A percentile compares a stretch with the other conserved stretches of the same genome.
These are phyloP conservation scores for Rhinichthys klamathensis DNA, from an alignment of 2,113 vertebrate species.

Conservation along the genomic window DNA sequence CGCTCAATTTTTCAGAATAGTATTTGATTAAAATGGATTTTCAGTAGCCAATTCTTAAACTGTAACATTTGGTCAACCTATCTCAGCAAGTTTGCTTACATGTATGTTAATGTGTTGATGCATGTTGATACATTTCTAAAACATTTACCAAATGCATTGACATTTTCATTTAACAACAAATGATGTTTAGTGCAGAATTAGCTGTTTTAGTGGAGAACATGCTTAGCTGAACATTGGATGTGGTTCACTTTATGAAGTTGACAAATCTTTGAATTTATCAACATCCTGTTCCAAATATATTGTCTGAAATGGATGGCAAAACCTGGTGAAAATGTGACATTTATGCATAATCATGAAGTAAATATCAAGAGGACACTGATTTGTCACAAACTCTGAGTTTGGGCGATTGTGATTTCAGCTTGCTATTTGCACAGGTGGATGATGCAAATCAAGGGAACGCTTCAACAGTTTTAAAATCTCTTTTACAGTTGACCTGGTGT, in stretches of 20 bases:
- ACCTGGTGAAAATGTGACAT: neutral
- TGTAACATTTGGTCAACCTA: too few relatives aligned
- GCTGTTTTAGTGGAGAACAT: neutral
- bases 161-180: neutral
- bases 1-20: too few relatives aligned
- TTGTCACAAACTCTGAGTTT: neutral
- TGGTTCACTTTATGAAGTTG: neutral
- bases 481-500: conserved; percentile 35
- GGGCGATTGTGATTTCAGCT: neutral
- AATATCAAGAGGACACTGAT: neutral
- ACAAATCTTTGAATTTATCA: neutral
- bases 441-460: neutral
- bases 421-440: conserved; percentile 15
- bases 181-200: neutral
- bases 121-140: neutral
- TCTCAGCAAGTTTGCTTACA: too few relatives aligned
- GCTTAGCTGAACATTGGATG: neutral
- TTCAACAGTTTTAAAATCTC: conserved; percentile 10
- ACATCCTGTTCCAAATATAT: neutral
- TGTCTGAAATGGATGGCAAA: neutral
- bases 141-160: neutral
- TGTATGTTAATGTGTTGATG: too few relatives aligned
- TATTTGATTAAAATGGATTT: too few relatives aligned
- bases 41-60: too few relatives aligned
- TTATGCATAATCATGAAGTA: neutral